Evolutionary conservation across 2,888 invertebrate species (phyloP), one percentile per base, ranked within the genome.

Genomic region (Papilio protenor): DNA sequence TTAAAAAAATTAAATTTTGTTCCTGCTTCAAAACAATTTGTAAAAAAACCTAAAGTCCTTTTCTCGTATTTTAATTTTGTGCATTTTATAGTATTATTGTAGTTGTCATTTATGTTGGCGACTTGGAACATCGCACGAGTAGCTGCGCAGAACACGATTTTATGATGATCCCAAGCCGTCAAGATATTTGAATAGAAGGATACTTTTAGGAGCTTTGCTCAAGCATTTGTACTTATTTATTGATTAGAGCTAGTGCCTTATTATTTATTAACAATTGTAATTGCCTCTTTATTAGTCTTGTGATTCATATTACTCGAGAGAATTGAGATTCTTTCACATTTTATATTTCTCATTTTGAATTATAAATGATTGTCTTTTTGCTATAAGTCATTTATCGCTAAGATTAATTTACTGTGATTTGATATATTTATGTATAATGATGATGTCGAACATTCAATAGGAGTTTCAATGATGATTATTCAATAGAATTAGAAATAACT

Each of bases 321-420:
- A 64, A 64, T 66, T 40, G 40, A 40, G 59, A 27, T 66, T 66
- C 40, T 66, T n/a, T 66, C 33, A 18, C 11, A 11, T 66, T 66
- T 40, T 66, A 40, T 66, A 66, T 66, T 18, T 66, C 6, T 66
- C n/a, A 66, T 66, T 66, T 66, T 66, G n/a, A 40, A 66, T 33
- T 66, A n/a, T 66, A 66, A 66, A 33, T 64, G 33, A 64, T 33
- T 66, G 66, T 40, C 45, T 74, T 57, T 77, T 70, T 71, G 49
- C 33, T 61, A 49, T 18, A 21, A 74, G 77, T 49, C 64, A 64
- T 52, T 57, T 70, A 74, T 61, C 70, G 76, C 79, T 83, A 82
- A 78, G 80, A 79, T 83, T 82, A 80, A 84, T 88, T 87, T 90
- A 92, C 92, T 92, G 92, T 92, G 92, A 92, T 92, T 92, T 92